These are phyloP conservation scores for Apostichopus parvimensis DNA, from an alignment of 35 echinoderm and acorn worm genomes.

Conservation along the genomic window DNA sequence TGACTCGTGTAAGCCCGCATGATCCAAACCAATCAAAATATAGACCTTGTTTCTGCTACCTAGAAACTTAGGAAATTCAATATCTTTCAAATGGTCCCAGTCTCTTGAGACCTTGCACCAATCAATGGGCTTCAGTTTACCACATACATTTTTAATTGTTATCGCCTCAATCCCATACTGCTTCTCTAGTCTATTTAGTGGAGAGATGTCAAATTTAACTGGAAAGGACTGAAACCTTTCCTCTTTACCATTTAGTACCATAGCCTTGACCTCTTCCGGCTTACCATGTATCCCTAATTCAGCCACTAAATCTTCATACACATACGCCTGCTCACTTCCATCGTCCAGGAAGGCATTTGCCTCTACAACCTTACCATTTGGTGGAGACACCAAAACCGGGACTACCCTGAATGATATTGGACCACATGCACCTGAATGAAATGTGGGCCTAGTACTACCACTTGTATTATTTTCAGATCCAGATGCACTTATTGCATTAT, in stretches of 20 bases:
- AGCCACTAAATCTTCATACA: slow-evolving; percentile 20
- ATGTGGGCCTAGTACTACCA: neutral
- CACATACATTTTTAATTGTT: slow-evolving; percentile 17
- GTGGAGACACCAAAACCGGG: neutral
- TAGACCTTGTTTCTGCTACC: slow-evolving; percentile 14
- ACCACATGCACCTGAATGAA: neutral
- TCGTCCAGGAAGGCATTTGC: slow-evolving; percentile 47
- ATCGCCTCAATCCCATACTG: slow-evolving; percentile 33
- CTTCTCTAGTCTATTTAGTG: neutral
- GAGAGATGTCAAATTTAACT: slow-evolving; percentile 12
- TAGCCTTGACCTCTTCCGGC: slow-evolving; percentile 4
- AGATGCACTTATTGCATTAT: neutral
- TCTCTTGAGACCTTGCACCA: slow-evolving; percentile 17
- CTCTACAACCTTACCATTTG: neutral
- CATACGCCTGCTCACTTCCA: slow-evolving; percentile 34
- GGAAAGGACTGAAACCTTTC: slow-evolving; percentile 43
- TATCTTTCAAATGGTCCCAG: slow-evolving; percentile 25
- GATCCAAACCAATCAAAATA: slow-evolving; percentile 29
- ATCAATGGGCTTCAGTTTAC: slow-evolving; percentile 17
- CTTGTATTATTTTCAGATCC: neutral
- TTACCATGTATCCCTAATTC: slow-evolving; percentile 1
- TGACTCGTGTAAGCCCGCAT: slow-evolving; percentile 5
- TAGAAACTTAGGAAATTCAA: slow-evolving; percentile 16
- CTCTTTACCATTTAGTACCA: slow-evolving; percentile 10
- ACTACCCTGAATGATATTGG: slow-evolving; percentile 20